A percentile compares a stretch with the other conserved stretches of the same genome.
Evolutionary conservation across 2,797 vertebrate species (phyloP).

Genomic region (Masticophis lateralis): DNA sequence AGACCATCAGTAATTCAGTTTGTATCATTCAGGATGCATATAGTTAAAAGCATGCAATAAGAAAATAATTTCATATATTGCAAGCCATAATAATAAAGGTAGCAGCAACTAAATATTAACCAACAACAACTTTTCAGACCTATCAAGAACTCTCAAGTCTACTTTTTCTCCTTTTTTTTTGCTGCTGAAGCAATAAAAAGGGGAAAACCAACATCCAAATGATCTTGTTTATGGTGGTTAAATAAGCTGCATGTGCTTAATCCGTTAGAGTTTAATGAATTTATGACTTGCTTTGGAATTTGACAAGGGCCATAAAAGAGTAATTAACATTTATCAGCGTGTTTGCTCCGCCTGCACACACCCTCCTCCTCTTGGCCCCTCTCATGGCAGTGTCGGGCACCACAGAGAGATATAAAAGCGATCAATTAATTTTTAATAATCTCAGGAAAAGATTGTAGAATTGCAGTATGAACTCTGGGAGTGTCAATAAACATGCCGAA

Average conservation of each 20-base stretch:
- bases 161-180: constrained; percentile 50
- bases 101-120: constrained; percentile 35
- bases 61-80: neutral
- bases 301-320: constrained; percentile 83
- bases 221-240: constrained; percentile 95
- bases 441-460: constrained; percentile 77
- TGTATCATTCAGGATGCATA: neutral
- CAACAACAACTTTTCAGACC: constrained; percentile 57
- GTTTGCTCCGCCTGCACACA: constrained; percentile 67
- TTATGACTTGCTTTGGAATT: constrained; percentile 91
- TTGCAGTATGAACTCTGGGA: constrained; percentile 84
- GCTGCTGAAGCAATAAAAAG: constrained; percentile 74
- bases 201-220: constrained; percentile 80
- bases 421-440: constrained; percentile 85
- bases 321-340: constrained; percentile 87
- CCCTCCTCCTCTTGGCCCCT: constrained; percentile 54
- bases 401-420: constrained; percentile 77
- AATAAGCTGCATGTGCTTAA: constrained; percentile 91
- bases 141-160: constrained; percentile 48
- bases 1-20: neutral
- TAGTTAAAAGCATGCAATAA: neutral
- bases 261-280: constrained; percentile 95
- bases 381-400: constrained; percentile 58
- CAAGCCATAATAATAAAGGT: constrained; percentile 7
- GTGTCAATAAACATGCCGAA: constrained; percentile 88